phyloP scores from a whole-genome alignment of 2,113 vertebrate genomes.

The Cebus imitator region DNA sequence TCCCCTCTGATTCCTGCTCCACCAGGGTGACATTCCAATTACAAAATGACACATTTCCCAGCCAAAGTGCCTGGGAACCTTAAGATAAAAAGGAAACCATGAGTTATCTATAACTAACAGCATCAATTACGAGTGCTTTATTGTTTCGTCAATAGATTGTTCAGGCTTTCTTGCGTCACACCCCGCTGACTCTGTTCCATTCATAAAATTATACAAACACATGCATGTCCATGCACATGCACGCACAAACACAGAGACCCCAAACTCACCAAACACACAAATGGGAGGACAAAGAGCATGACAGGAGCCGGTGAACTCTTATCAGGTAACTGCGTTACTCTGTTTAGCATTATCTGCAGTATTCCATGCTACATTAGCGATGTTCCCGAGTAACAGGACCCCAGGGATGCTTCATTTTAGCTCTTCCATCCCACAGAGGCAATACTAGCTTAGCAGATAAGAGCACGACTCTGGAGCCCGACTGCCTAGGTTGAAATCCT shows the following conservation, averaged over 20 bases:
- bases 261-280: neutral
- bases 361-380: neutral
- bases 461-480: neutral
- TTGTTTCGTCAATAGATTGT: neutral
- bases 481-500: neutral
- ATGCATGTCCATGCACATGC: neutral
- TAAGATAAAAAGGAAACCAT: neutral
- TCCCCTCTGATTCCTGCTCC: neutral
- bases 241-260: neutral
- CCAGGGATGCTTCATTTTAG: neutral
- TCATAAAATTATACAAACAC: neutral
- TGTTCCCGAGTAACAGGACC: neutral
- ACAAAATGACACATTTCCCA: neutral
- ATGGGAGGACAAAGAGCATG: neutral
- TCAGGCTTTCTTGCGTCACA: neutral
- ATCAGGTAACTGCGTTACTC: neutral
- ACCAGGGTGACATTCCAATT: neutral
- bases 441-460: neutral
- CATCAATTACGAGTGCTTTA: fast-evolving
- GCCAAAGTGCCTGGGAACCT: neutral
- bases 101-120: too few relatives aligned
- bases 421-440: neutral
- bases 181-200: neutral
- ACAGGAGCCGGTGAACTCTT: neutral
- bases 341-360: neutral